Evolutionary conservation across 1,140 invertebrate species (phyloP).

Genomic region (Formica selysi): DNA sequence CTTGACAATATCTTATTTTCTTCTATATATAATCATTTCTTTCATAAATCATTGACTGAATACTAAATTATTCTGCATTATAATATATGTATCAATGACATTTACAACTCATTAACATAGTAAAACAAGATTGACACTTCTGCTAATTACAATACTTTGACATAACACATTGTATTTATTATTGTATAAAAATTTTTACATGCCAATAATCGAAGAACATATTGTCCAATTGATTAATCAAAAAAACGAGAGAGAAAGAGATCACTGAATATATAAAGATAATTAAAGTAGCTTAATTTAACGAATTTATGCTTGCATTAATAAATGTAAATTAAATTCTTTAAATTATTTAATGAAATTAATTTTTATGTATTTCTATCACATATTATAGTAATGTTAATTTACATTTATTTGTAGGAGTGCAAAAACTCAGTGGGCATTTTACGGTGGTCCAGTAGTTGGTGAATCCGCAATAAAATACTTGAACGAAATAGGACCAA

Average conservation of each 20-base stretch:
- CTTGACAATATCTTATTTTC: neutral
- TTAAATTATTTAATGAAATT: too few relatives aligned
- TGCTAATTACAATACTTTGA: neutral
- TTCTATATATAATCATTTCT: neutral
- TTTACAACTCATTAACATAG: neutral
- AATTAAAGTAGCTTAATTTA: too few relatives aligned
- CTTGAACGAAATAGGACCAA: slow-evolving; percentile 94
- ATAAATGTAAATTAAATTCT: too few relatives aligned
- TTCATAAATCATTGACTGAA: neutral
- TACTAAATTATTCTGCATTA: neutral
- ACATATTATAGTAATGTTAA: slow-evolving; percentile 6
- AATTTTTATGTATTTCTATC: slow-evolving; percentile 18
- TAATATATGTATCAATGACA: neutral
- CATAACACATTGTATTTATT: neutral
- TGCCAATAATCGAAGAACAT: neutral
- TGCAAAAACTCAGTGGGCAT: slow-evolving; percentile 87
- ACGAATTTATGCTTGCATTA: too few relatives aligned
- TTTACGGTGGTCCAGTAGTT: slow-evolving; percentile 94
- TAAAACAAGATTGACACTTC: neutral
- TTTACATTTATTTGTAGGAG: slow-evolving; percentile 79
- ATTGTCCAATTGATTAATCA: slow-evolving; percentile 10
- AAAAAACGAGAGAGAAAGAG: too few relatives aligned
- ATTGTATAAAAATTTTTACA: slow-evolving; percentile 5
- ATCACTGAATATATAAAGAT: too few relatives aligned
- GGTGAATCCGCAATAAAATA: slow-evolving; percentile 94